Evolutionary conservation across 2,888 invertebrate species (phyloP).

Genomic region (Venustoraphidia nigricollis): DNA sequence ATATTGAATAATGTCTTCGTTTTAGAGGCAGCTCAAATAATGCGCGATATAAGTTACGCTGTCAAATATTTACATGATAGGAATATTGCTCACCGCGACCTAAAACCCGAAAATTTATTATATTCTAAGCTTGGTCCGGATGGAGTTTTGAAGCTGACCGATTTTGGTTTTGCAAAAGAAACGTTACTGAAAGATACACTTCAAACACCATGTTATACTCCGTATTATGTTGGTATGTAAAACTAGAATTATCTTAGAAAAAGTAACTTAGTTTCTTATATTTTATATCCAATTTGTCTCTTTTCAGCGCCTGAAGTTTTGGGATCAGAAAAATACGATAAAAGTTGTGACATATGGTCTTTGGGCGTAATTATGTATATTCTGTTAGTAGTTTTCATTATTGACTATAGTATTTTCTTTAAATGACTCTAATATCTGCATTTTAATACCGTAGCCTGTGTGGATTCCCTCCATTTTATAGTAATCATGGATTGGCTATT

Average conservation of each 20-base stretch:
- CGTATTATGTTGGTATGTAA: constrained; percentile 85
- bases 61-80: constrained; percentile 85
- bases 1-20: constrained; percentile 10
- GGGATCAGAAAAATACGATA: constrained; percentile 95
- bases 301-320: constrained; percentile 53
- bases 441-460: constrained; percentile 44
- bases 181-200: constrained; percentile 71
- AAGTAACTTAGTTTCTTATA: neutral
- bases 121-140: constrained; percentile 61
- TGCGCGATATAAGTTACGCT: constrained; percentile 92
- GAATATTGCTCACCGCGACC: constrained; percentile 92
- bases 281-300: constrained; percentile 4
- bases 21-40: constrained; percentile 82
- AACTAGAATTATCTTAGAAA: too few relatives aligned
- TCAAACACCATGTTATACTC: constrained; percentile 97
- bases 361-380: constrained; percentile 99
- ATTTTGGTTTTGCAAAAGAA: constrained; percentile 99
- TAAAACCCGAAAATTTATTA: constrained; percentile 94
- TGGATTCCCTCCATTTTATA: constrained; percentile 98
- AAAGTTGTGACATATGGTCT: constrained; percentile 99
- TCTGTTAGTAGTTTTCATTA: constrained; percentile 40
- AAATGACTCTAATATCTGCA: neutral
- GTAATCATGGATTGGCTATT: constrained; percentile 92
- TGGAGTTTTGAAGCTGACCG: constrained; percentile 88
- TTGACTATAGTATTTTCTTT: neutral